Evolutionary conservation across 2,888 invertebrate genomes (phyloP), one percentile per base, ranked within the genome.

Genomic region (Ormyrus pomaceus): DNA sequence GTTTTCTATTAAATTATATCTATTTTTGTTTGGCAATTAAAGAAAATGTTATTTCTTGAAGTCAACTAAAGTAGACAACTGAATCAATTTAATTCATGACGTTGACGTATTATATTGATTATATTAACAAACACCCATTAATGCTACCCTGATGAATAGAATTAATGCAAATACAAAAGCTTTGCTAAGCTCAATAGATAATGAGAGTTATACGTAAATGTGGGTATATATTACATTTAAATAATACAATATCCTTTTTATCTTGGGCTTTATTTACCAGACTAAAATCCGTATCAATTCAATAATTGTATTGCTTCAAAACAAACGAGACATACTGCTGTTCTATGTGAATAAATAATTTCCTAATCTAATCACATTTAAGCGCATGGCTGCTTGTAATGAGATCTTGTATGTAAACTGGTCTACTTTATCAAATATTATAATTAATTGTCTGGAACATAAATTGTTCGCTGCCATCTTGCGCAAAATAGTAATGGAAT

Each of bases 381-480:
- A 68, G 68, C 72, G 9, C 51, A 59, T 45, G 48, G 71, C 45
- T 6, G 19, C 46, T 8, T 55, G 53, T 50, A 58, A 9, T 5
- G 55, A 5, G 55, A 58, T 61, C 46, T 62, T 19, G 34, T 34
- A 59, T 56, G 64, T 58, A 64, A 76, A 77, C 19, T 19, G 19
- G 19, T 19, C 19, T 19, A 19, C 68, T 69, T 74, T 74, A 77
- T 81, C 70, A 81, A 77, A 81, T 81, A 81, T 81, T 73, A 77
- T 81, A 81, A 81, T 81, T 77, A 77, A 81, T 81, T 70, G 80
- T 74, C 9, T 51, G 66, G 10, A 7, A 13, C 48, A 19, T 53
- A 62, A 6, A 66, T 62, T 46, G 74, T 11, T 6, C 66, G 61
- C 62, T 56, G 62, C 61, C 53, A 62, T 58, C 11, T 50, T 13